phyloP scores from a whole-genome alignment of 2,888 invertebrate species.

The Aspidiotus rigidus region DNA sequence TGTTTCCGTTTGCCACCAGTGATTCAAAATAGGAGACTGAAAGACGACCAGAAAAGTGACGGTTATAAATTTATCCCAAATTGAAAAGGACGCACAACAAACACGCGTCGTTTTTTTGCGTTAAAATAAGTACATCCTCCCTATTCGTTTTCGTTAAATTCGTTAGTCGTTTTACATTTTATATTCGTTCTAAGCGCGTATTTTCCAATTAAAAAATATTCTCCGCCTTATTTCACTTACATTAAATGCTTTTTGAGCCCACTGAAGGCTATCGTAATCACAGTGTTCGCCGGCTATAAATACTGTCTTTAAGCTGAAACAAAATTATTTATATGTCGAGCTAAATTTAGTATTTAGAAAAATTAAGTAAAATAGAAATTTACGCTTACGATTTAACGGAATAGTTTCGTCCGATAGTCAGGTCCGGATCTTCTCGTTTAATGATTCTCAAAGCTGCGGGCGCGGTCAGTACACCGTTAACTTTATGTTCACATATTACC shows the following conservation, averaged over 20 bases:
- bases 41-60: slow-evolving; percentile 12
- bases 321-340: neutral
- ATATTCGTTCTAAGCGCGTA: too few relatives aligned
- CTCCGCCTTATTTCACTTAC: slow-evolving; percentile 40
- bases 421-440: slow-evolving; percentile 67
- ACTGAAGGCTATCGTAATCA: slow-evolving; percentile 76
- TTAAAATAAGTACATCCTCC: too few relatives aligned
- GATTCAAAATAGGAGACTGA: slow-evolving; percentile 65
- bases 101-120: neutral
- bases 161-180: too few relatives aligned
- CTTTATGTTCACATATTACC: slow-evolving; percentile 76
- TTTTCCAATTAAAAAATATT: too few relatives aligned
- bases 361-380: neutral
- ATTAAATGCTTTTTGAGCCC: slow-evolving; percentile 61
- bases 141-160: too few relatives aligned
- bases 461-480: slow-evolving; percentile 76
- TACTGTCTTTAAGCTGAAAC: slow-evolving; percentile 44
- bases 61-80: neutral
- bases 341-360: neutral
- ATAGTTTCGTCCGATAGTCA: slow-evolving; percentile 59
- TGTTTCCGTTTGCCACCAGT: slow-evolving; percentile 97
- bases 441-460: slow-evolving; percentile 84
- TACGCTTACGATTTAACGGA: slow-evolving; percentile 53
- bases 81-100: slow-evolving; percentile 6
- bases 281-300: slow-evolving; percentile 90